A percentile compares a stretch with the other conserved stretches of the same genome.
Evolutionary conservation across 2,113 vertebrate genomes (phyloP).

Genomic region (Pygoscelis antarcticus): DNA sequence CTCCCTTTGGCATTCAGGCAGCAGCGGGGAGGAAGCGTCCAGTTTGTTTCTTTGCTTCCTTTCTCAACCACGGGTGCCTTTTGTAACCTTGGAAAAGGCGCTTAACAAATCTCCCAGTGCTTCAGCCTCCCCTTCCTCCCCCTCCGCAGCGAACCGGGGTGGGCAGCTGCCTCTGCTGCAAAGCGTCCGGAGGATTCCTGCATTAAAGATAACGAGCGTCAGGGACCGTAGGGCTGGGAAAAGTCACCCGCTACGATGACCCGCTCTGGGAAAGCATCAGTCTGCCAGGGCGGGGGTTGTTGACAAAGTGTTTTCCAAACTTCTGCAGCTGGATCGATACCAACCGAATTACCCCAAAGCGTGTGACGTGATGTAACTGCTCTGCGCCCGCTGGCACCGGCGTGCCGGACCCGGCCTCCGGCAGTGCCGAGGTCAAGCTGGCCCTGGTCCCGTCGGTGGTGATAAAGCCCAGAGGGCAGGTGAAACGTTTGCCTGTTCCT

Average conservation of each 20-base stretch:
- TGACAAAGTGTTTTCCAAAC: constrained; percentile 44
- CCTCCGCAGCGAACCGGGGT: not conserved
- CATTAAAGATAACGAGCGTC: not conserved
- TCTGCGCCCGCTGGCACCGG: not conserved
- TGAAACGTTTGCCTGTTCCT: not conserved
- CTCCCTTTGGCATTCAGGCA: not conserved
- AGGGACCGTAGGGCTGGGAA: not conserved
- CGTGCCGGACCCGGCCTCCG: not conserved
- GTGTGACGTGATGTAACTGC: not conserved
- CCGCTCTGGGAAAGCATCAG: not conserved
- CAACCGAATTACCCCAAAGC: not conserved
- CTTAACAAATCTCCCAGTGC: not conserved
- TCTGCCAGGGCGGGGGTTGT: not conserved
- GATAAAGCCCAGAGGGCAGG: not conserved
- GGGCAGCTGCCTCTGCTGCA: not conserved
- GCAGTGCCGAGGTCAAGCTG: not conserved
- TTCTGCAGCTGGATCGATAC: constrained; percentile 26
- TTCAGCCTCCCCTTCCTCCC: not conserved
- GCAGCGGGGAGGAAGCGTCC: not conserved
- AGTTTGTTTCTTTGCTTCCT: not conserved
- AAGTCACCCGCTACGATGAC: not conserved
- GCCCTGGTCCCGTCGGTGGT: not conserved
- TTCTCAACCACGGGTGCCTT: not conserved
- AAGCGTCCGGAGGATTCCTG: not conserved
- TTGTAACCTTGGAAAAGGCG: constrained; percentile 52